A percentile compares a stretch with the other conserved stretches of the same genome.
Evolutionary conservation across 2,888 invertebrate species (phyloP).

Genomic region (Didymodactylos carnosus): DNA sequence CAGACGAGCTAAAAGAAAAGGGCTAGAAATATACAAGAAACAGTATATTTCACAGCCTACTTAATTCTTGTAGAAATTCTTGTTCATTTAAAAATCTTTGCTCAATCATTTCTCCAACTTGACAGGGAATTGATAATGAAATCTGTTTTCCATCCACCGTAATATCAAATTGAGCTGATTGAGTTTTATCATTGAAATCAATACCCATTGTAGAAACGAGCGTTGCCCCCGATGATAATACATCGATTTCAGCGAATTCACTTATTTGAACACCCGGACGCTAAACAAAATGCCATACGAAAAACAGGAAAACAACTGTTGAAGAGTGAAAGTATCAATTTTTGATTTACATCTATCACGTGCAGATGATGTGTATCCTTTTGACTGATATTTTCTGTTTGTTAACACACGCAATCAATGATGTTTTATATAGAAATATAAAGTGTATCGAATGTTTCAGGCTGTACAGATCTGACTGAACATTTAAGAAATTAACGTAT

Average conservation of each 20-base stretch:
- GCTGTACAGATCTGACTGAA: no score
- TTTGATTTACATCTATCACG: neutral
- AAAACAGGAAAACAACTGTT: neutral
- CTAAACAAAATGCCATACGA: constrained; percentile 1
- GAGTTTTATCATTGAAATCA: constrained; percentile 77
- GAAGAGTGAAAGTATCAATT: neutral
- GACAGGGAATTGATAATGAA: constrained; percentile 45
- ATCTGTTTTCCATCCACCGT: constrained; percentile 1
- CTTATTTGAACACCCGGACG: constrained; percentile 1
- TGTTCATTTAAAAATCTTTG: constrained; percentile 54
- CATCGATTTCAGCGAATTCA: constrained; percentile 19
- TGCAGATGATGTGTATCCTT: no score
- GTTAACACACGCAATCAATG: no score
- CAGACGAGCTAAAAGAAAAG: constrained; percentile 41
- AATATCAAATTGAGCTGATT: constrained; percentile 61
- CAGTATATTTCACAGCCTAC: constrained; percentile 19
- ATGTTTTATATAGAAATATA: no score
- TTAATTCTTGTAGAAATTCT: constrained; percentile 40
- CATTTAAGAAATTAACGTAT: no score
- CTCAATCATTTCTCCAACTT: constrained; percentile 65
- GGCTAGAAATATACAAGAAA: neutral
- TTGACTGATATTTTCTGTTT: no score
- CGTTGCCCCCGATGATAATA: constrained; percentile 46
- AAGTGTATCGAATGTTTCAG: no score
- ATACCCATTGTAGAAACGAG: constrained; percentile 54